phyloP scores from a whole-genome alignment of 1,140 invertebrate species.

The Cyrtorhinus lividipennis region DNA sequence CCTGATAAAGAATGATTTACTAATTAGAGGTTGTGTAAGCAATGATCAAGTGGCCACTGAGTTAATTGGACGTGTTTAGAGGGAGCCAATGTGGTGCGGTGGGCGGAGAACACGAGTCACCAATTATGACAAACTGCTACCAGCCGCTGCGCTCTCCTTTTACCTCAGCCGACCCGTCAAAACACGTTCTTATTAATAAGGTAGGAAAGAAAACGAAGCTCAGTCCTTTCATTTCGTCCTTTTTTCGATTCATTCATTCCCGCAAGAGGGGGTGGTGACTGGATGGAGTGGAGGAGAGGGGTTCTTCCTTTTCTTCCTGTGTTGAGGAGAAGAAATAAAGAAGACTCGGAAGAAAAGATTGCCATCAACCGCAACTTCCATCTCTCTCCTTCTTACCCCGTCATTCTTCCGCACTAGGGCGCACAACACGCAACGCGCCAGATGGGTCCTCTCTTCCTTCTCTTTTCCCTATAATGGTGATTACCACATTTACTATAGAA shows the following conservation, averaged over 20 bases:
- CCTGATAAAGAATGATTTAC: constrained; percentile 2
- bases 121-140: constrained; percentile 7
- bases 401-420: no score
- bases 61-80: not conserved
- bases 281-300: no score
- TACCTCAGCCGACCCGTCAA: not conserved
- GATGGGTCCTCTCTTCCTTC: no score
- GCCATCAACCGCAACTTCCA: no score
- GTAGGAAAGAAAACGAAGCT: no score
- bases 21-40: constrained; percentile 4
- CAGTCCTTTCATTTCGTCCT: no score
- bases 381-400: no score
- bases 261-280: no score
- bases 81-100: not conserved
- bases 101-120: constrained; percentile 5
- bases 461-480: not conserved
- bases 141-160: no score
- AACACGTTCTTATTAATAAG: not conserved
- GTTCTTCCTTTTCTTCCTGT: not conserved
- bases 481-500: no score
- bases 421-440: not conserved
- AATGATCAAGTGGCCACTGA: not conserved
- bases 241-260: no score
- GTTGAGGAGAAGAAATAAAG: not conserved
- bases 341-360: not conserved